Percentiles rank a stretch among this genome's conserved stretches.
Conservation (phyloP, 2,113 vertebrate species). For the Lucifuga dentata region DNA sequence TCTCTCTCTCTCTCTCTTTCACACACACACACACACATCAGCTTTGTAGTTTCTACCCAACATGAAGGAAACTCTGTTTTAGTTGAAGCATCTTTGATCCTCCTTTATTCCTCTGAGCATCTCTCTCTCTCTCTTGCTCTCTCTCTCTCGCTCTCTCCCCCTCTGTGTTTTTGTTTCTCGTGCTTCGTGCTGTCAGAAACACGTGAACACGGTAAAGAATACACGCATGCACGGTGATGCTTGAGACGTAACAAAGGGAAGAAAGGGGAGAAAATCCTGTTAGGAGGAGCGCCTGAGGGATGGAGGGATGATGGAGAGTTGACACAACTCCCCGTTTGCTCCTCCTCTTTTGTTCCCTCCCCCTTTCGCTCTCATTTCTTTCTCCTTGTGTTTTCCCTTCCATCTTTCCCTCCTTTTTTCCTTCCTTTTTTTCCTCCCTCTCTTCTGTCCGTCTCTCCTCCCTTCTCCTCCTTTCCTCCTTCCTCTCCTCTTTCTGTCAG, state of each 20-base stretch:
- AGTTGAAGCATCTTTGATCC: conserved; percentile 9
- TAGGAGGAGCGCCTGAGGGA: conserved; percentile 33
- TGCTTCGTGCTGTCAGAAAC: not conserved
- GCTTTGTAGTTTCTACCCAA: not conserved
- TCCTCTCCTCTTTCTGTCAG: not conserved
- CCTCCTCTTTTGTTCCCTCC: not conserved
- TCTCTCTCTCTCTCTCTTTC: too few species aligned
- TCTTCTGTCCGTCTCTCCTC: not conserved
- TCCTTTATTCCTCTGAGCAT: not conserved
- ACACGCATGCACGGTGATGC: conserved; percentile 5
- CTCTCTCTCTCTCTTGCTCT: not conserved
- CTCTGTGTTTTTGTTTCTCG: not conserved
- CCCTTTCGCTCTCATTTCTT: not conserved
- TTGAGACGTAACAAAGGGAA: conserved; percentile 15
- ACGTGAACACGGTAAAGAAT: not conserved
- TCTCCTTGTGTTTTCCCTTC: not conserved
- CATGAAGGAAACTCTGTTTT: not conserved
- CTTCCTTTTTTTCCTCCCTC: not conserved
- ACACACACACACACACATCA: conserved; percentile 11
- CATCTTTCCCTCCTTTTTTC: not conserved
- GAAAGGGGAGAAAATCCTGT: conserved; percentile 48
- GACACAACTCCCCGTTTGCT: conserved; percentile 2
- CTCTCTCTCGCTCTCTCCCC: not conserved
- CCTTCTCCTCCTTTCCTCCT: not conserved
- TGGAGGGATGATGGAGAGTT: conserved; percentile 33